Base-by-base conservation (phyloP, 2,797 vertebrate species). In the Poeciliopsis turneri region DNA sequence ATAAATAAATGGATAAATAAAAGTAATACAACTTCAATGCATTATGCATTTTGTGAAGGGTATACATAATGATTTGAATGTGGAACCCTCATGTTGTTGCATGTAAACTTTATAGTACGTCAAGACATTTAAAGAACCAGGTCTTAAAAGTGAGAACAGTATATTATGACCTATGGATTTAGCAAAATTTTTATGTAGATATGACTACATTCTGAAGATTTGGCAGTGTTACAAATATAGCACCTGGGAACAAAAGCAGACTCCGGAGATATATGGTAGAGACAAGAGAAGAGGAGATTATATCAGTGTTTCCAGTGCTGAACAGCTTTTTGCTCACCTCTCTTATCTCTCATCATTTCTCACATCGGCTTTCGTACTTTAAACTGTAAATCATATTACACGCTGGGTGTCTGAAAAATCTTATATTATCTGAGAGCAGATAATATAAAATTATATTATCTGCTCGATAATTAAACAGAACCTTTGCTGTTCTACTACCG, bases 281-380 rank as follows among this genome's bases (percentile, higher is more conserved):
- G 33, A 81, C 69, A 78, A 83, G 76, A 78, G 53, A 57, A 49
- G 23, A 84, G n/a, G 39, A 84, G 85, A 91, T 92, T 45, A 49
- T 82, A 89, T 92, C 87, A 13, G 74, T 75, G 45, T 77, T 49
- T 61, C 16, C 20, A 76, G 83, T 89, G 57, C 77, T 79, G 66
- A 83, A 82, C 85, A 85, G 87, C 84, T 84, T 84, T 79, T 86
- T 85, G 79, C 64, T 72, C 16, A 46, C 80, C 77, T 84, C 72
- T 71, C 33, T 90, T 89, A 92, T 92, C 88, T 78, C 78, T 74
- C 80, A 33, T 74, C 75, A 80, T 91, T 75, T 75, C 68, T 87
- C 76, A 86, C 81, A 86, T 77, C 78, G 33, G 83, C 82, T 79
- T 80, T 86, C 80, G 75, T 77, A 82, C 85, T 78, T 75, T 59